Base-by-base conservation (phyloP, 92 coral and sea anemone genomes). In the Hydrozoanthus gracilis region DNA sequence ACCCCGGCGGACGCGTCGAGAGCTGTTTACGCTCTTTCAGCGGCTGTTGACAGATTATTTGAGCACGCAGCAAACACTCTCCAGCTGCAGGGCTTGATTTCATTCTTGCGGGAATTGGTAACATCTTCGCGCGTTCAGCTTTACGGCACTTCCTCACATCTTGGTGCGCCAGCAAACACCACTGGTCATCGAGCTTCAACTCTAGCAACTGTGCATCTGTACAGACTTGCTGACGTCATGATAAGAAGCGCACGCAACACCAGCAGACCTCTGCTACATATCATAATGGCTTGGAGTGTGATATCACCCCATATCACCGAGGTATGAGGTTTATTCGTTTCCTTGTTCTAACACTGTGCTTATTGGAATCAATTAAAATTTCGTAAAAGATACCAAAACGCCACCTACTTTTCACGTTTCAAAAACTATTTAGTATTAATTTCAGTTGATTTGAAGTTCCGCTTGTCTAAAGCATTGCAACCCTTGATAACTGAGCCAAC, bases 1-100 rank as follows among this genome's bases (percentile, higher is more conserved):
- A 90, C 91, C 12, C 88, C 95, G 13, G 93, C 92, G 45, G 99
- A 97, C 73, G 99, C 95, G 10, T 97, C 99, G 0, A 93, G 99
- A 4, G 99, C 99, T 5, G 92, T 97, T 64, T 97, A 93, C 90
- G 99, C 99, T 13, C 93, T 97, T 54, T 95, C 99, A 0, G 98
- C 98, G 3, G 96, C 99, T 1, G 99, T 97, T 15, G 99, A 97
- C 89, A 93, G 99, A 44, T 86, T 97, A 79, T 97, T 97, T 54
- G 99, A 97, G 68, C 98, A 95, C 74, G 98, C 99, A 17, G 99
- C 99, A 6, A 95, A 97, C 73, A 93, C 97, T 6, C 91, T 97
- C 2, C 92, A 92, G 70, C 88, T 94, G 11, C 91, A 91, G 9
- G 94, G 96, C 5, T 87, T 94, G 86, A 67, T 94, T 75, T 93